Percentiles rank a stretch among this genome's conserved stretches.
Conservation (phyloP, 2,888 invertebrate genomes). For the Norana najaformis region DNA sequence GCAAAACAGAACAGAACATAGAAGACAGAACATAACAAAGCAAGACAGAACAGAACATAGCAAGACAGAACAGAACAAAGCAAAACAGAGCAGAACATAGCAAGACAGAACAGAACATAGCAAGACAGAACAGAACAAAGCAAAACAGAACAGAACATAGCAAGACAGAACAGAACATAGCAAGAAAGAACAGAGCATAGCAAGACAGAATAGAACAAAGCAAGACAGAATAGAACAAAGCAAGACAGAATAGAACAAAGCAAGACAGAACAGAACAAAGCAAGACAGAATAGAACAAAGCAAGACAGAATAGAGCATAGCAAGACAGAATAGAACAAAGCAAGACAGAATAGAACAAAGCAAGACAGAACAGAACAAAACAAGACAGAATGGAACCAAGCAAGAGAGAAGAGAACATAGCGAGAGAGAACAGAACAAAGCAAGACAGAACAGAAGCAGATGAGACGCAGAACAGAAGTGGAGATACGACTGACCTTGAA, state of each 20-base stretch:
- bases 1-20: neutral
- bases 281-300: neutral
- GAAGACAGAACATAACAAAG: neutral
- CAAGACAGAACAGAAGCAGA: neutral
- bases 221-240: neutral
- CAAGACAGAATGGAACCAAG: neutral
- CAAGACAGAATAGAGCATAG: neutral
- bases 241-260: neutral
- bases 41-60: neutral
- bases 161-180: neutral
- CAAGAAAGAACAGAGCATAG: neutral
- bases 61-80: conserved; percentile 22
- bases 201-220: neutral
- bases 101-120: neutral
- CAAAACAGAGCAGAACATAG: neutral
- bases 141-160: neutral
- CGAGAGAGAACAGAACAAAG: neutral
- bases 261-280: no score
- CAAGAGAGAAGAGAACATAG: neutral
- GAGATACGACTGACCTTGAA: conserved; percentile 73
- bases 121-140: neutral
- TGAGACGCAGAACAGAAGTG: conserved; percentile 9
- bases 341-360: neutral
- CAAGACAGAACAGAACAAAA: neutral
- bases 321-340: neutral